Conservation (phyloP, 2,888 invertebrate species). For the Temnothorax rugatulus region DNA sequence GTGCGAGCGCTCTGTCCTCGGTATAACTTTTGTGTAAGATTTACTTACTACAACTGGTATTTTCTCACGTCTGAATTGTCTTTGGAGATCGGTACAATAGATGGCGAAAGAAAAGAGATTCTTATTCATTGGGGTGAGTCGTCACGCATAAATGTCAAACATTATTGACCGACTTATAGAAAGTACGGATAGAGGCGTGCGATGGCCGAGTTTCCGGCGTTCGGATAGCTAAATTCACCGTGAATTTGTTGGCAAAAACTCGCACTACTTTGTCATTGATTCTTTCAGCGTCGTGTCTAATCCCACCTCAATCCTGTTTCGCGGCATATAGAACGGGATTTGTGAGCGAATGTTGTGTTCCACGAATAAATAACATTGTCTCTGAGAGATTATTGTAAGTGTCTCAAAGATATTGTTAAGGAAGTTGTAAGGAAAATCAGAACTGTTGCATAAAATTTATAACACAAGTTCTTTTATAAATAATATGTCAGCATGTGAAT, state of each 20-base stretch:
- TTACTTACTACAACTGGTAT: background rate
- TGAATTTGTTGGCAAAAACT: constrained; percentile 19
- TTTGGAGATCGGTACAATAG: background rate
- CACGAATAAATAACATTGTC: background rate
- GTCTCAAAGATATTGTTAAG: constrained; percentile 7
- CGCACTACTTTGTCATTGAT: constrained; percentile 19
- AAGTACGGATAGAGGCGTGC: background rate
- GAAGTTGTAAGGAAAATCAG: background rate
- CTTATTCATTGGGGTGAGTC: constrained; percentile 13
- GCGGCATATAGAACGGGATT: background rate
- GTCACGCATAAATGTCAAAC: constrained; percentile 25
- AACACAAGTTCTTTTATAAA: background rate
- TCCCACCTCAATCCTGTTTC: background rate
- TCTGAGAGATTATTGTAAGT: background rate
- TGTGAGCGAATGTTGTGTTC: constrained; percentile 2
- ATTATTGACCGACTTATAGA: constrained; percentile 26
- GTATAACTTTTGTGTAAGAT: background rate
- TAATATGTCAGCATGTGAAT: background rate
- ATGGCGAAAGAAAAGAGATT: background rate
- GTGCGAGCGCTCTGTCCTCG: no score
- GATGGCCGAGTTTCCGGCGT: constrained; percentile 18
- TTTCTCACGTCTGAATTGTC: constrained; percentile 7
- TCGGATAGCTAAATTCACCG: constrained; percentile 1
- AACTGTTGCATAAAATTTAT: background rate
- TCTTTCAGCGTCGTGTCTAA: background rate